A percentile compares a stretch with the other conserved stretches of the same genome.
phyloP scores from a whole-genome alignment of 2,888 invertebrate genomes.

The Lochmaea crataegi region DNA sequence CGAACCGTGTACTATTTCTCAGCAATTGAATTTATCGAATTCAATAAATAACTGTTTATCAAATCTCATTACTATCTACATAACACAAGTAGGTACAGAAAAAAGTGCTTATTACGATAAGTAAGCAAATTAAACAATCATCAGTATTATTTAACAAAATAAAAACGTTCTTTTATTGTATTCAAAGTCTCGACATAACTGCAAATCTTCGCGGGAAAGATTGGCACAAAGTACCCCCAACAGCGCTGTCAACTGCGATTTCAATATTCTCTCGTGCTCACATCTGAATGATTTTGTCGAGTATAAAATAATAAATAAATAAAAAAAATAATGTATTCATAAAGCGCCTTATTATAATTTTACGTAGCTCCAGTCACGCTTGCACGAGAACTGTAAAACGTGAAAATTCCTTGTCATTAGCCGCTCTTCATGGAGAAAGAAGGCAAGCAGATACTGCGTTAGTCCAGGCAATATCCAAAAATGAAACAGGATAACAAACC shows the following conservation, averaged over 20 bases:
- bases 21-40: constrained; percentile 25
- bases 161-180: not conserved
- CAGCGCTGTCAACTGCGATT: constrained; percentile 2
- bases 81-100: not conserved
- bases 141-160: too few species aligned
- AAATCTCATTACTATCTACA: not conserved
- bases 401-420: constrained; percentile 43
- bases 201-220: not conserved
- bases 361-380: constrained; percentile 39
- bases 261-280: not conserved
- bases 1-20: constrained; percentile 31
- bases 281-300: constrained; percentile 16
- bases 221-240: constrained; percentile 1
- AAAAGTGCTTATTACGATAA: not conserved
- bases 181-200: not conserved
- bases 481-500: not conserved
- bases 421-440: constrained; percentile 32
- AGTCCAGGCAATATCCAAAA: constrained; percentile 8
- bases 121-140: too few species aligned
- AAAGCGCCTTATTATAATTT: constrained; percentile 41
- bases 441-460: constrained; percentile 18
- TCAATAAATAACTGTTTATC: constrained; percentile 31
- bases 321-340: constrained; percentile 38
- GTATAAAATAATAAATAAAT: constrained; percentile 32
- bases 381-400: constrained; percentile 38